These are phyloP conservation scores for Arctia plantaginis DNA, from an alignment of 2,888 invertebrate genomes.

Conservation along the genomic window DNA sequence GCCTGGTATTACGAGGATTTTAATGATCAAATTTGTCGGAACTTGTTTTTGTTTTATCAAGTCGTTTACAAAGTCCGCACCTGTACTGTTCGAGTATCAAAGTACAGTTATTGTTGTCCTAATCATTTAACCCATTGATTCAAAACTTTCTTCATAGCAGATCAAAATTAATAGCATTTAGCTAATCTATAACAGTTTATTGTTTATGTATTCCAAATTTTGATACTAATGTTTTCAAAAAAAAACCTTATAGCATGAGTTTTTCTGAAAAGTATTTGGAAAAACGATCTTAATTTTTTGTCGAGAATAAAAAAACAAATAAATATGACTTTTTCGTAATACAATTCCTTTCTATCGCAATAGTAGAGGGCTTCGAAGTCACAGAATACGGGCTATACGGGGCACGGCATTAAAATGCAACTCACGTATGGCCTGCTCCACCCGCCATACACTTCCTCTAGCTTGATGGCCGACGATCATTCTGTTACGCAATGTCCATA, in stretches of 20 bases:
- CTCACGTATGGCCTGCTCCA: conserved; percentile 60
- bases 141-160: neutral
- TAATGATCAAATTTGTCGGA: conserved; percentile 15
- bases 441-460: conserved; percentile 53
- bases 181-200: neutral
- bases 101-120: neutral
- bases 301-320: conserved; percentile 33
- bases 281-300: neutral
- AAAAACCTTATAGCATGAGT: neutral
- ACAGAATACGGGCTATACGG: conserved; percentile 49
- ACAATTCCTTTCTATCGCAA: conserved; percentile 43
- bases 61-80: neutral
- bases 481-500: conserved; percentile 62
- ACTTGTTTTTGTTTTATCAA: conserved; percentile 3
- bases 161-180: neutral
- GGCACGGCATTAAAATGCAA: conserved; percentile 70
- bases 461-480: conserved; percentile 49
- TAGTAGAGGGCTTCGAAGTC: conserved; percentile 47
- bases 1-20: conserved; percentile 29
- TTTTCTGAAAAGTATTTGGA: neutral
- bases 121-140: neutral
- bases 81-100: conserved; percentile 7
- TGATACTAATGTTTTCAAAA: neutral
- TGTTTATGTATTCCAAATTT: neutral
- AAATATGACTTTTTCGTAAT: conserved; percentile 38